Percentiles rank a stretch among this genome's conserved stretches.
These are phyloP conservation scores for Pachypsylla venusta DNA, from an alignment of 1,140 invertebrate genomes.

Conservation along the genomic window DNA sequence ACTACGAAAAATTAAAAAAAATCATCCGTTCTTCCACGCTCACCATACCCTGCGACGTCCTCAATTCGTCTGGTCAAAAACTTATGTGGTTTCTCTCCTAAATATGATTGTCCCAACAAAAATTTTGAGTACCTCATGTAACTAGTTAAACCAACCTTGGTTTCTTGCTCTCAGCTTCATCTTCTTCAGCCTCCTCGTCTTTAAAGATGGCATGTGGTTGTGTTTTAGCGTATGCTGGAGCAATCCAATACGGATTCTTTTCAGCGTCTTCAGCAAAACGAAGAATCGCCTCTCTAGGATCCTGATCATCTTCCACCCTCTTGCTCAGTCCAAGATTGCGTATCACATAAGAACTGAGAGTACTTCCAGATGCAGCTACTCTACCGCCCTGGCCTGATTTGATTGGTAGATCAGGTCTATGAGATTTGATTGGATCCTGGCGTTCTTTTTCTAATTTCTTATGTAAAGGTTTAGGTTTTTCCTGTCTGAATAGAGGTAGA, in stretches of 20 bases:
- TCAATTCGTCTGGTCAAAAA: too few species aligned
- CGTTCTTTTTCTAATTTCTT: conserved; percentile 86
- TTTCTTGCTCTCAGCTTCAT: conserved; percentile 16
- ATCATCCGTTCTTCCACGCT: too few species aligned
- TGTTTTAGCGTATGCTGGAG: conserved; percentile 42
- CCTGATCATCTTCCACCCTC: conserved; percentile 85
- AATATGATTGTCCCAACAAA: too few species aligned
- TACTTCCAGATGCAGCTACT: conserved; percentile 87
- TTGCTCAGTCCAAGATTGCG: conserved; percentile 87
- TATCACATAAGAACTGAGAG: conserved; percentile 93
- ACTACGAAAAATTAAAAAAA: too few species aligned
- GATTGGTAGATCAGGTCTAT: conserved; percentile 90
- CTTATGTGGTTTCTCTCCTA: too few species aligned
- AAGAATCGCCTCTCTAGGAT: conserved; percentile 92
- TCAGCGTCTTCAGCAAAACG: conserved; percentile 92
- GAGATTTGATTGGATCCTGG: conserved; percentile 82
- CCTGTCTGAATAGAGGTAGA: conserved; percentile 85
- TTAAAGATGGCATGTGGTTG: conserved; percentile 41
- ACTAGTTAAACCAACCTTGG: conserved; percentile 11
- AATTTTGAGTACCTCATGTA: too few species aligned
- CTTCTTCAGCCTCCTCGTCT: conserved; percentile 29
- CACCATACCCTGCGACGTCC: too few species aligned
- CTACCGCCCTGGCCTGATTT: conserved; percentile 82
- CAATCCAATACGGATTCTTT: conserved; percentile 82
- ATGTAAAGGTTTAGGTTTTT: conserved; percentile 72